Evolutionary conservation across 1,140 invertebrate species (phyloP).

Genomic region (Stenopsyche tienmushanensis): DNA sequence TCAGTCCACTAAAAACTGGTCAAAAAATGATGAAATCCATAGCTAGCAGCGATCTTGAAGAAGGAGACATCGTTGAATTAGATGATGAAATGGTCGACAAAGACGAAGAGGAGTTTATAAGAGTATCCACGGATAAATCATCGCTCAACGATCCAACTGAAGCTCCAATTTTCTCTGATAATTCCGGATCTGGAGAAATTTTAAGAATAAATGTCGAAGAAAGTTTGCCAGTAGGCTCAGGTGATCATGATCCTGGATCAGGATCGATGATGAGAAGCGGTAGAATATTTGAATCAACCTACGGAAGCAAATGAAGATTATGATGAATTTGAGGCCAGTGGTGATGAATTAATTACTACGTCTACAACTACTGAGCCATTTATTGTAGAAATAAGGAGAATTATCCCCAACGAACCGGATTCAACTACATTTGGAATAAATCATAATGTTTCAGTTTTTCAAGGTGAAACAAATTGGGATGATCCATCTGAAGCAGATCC

Average conservation of each 20-base stretch:
- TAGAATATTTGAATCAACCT: too few relatives aligned
- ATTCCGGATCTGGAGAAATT: slow-evolving; percentile 8
- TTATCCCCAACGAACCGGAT: too few relatives aligned
- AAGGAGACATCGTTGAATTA: too few relatives aligned
- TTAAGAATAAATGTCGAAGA: neutral
- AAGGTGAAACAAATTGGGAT: too few relatives aligned
- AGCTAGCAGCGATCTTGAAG: slow-evolving; percentile 48
- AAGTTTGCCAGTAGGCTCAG: slow-evolving; percentile 42
- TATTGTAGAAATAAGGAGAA: too few relatives aligned
- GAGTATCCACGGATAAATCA: neutral
- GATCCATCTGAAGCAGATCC: too few relatives aligned
- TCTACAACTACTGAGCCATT: too few relatives aligned
- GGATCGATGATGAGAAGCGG: too few relatives aligned
- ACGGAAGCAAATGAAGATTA: slow-evolving; percentile 41
- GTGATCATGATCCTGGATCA: slow-evolving; percentile 8
- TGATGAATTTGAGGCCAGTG: slow-evolving; percentile 45
- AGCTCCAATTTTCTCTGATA: neutral
- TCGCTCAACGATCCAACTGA: slow-evolving; percentile 3
- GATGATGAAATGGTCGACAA: slow-evolving; percentile 47
- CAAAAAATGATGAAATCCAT: slow-evolving; percentile 50
- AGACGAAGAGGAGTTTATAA: slow-evolving; percentile 40
- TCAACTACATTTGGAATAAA: too few relatives aligned
- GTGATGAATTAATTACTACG: slow-evolving; percentile 16
- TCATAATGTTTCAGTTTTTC: too few relatives aligned
- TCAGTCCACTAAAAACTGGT: slow-evolving; percentile 48